Percentiles rank a stretch among this genome's conserved stretches.
Conservation (phyloP, 2,113 vertebrate species). For the Notarius lentiginosus region DNA sequence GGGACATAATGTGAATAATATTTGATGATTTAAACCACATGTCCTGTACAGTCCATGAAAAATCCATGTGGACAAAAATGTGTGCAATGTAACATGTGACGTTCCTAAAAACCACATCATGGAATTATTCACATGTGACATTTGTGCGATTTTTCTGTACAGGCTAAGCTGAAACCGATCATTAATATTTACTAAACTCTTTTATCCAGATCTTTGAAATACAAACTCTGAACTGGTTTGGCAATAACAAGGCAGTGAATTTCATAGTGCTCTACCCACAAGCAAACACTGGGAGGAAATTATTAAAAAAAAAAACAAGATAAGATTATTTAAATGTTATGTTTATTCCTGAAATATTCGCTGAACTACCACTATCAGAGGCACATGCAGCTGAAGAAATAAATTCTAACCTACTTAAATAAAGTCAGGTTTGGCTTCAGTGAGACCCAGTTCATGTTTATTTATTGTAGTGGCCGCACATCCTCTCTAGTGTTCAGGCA, state of each 20-base stretch:
- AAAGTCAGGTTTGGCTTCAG: conserved; percentile 31
- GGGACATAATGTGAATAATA: not conserved
- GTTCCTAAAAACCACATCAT: not conserved
- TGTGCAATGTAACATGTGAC: not conserved
- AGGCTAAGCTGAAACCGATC: not conserved
- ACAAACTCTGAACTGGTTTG: conserved; percentile 22
- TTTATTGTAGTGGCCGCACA: conserved; percentile 39
- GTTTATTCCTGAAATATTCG: conserved; percentile 35
- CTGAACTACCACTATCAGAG: conserved; percentile 17
- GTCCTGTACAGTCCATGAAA: not conserved
- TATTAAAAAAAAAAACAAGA: conserved; percentile 31
- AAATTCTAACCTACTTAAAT: conserved; percentile 40
- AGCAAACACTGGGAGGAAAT: conserved; percentile 41
- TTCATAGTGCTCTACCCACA: conserved; percentile 19
- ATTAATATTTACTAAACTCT: conserved; percentile 39
- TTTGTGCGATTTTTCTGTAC: not conserved
- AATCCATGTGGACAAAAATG: not conserved
- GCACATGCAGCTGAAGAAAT: conserved; percentile 40
- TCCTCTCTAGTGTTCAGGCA: conserved; percentile 24
- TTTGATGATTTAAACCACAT: not conserved
- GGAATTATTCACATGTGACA: not conserved
- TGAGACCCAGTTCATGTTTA: conserved; percentile 46
- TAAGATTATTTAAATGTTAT: conserved; percentile 38
- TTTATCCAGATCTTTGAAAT: conserved; percentile 42
- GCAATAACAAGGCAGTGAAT: conserved; percentile 21